A percentile compares a stretch with the other conserved stretches of the same genome.
These are phyloP conservation scores for Pandemis corylana DNA, from an alignment of 2,888 invertebrate species.

Conservation along the genomic window DNA sequence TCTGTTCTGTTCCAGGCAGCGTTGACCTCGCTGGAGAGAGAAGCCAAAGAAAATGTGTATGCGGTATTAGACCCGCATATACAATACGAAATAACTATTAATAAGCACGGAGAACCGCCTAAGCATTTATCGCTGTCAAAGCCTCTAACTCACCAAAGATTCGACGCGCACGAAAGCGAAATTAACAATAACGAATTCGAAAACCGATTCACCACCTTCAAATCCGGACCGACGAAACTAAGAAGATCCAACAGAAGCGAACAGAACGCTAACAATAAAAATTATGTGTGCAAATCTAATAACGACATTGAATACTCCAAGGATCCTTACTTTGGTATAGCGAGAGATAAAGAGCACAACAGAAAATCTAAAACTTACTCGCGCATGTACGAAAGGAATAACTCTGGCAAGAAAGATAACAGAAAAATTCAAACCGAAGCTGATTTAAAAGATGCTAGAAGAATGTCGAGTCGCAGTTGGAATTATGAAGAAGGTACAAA, in stretches of 20 bases:
- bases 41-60: slow-evolving; percentile 85
- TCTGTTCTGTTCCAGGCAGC: slow-evolving; percentile 68
- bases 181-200: slow-evolving; percentile 68
- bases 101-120: slow-evolving; percentile 82
- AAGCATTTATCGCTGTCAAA: slow-evolving; percentile 82
- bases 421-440: slow-evolving; percentile 48
- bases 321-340: slow-evolving; percentile 71
- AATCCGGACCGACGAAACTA: slow-evolving; percentile 63
- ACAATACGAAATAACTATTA: slow-evolving; percentile 83
- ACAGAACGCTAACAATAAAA: slow-evolving; percentile 55
- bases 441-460: slow-evolving; percentile 53
- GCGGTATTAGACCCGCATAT: slow-evolving; percentile 83
- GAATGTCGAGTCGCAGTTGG: slow-evolving; percentile 61
- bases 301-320: slow-evolving; percentile 76
- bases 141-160: slow-evolving; percentile 82
- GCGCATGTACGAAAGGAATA: slow-evolving; percentile 69
- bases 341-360: slow-evolving; percentile 56
- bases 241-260: slow-evolving; percentile 70
- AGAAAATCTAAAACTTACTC: slow-evolving; percentile 61
- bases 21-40: slow-evolving; percentile 79
- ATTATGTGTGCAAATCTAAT: slow-evolving; percentile 68
- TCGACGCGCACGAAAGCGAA: slow-evolving; percentile 69
- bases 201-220: slow-evolving; percentile 68
- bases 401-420: slow-evolving; percentile 59
- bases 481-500: slow-evolving; percentile 49